Evolutionary conservation across 1,140 invertebrate species (phyloP), one percentile per base, ranked within the genome.

Genomic region (Euglossa dilemma): DNA sequence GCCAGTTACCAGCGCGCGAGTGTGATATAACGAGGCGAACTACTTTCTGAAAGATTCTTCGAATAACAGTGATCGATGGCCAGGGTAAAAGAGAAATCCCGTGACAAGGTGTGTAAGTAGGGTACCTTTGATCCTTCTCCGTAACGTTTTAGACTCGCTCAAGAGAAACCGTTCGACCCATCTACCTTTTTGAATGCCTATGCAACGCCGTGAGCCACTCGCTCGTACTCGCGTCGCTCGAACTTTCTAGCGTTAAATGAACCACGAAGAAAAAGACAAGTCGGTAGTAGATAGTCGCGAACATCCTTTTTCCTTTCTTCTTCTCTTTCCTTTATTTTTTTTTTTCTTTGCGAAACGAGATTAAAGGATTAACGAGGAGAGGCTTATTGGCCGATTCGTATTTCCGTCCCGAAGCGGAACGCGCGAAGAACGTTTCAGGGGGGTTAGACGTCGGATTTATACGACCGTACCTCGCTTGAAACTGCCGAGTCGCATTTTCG

Each of bases 401-500:
- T 50, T 50, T 47, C 47, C n/a, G 12, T 6, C 0, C 2, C 12
- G 12, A 11, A 6, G 20, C 7, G n/a, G 2, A 28, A 14, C 8
- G 16, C 16, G 14, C 14, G 52, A 81, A 67, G 47, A 57, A 78
- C 67, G 56, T 85, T 71, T 59, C 2, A 25, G 47, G 1, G 23
- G 18, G 64, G 43, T 1, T 16, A 8, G 6, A 43, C 4, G 47
- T 20, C 20, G 6, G 7, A 50, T 59, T 71, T 67, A 20, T 73
- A 69, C 11, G 28, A 54, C 18, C 43, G 77, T 93, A 94, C 94
- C 94, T 94, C 92, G 86, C 84, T 93, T 93, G 59, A 94, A 92
- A 75, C 92, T 94, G 83, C 92, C 92, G 7, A 93, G 88, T 20
- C 92, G 90, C 91, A 92, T 93, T 88, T 92, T 93, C 70, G 89